Percentiles rank a stretch among this genome's conserved stretches.
phyloP scores from a whole-genome alignment of 2,113 vertebrate genomes.

The Gadus chalcogrammus region DNA sequence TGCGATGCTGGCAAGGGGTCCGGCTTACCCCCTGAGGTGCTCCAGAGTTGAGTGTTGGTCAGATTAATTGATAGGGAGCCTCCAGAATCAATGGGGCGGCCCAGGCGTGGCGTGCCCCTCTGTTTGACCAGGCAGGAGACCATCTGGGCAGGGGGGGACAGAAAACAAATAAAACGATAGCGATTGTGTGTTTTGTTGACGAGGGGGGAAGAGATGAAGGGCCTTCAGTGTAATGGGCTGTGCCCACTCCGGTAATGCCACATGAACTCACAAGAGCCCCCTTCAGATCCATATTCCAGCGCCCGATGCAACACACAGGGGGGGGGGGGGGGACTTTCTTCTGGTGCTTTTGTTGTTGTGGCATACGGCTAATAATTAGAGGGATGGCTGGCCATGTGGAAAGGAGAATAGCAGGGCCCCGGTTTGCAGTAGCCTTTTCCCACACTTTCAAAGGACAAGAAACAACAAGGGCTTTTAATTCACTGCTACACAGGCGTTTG shows the following conservation, averaged over 20 bases:
- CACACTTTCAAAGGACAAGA: no score
- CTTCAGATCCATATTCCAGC: constrained; percentile 52
- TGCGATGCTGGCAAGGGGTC: no score
- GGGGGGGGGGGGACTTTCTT: constrained; percentile 33
- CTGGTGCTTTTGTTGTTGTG: constrained; percentile 14
- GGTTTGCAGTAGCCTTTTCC: neutral
- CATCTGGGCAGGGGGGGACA: constrained; percentile 26
- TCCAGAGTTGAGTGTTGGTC: constrained; percentile 59
- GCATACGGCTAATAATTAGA: constrained; percentile 28
- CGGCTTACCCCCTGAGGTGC: constrained; percentile 7
- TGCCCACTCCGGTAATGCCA: constrained; percentile 59
- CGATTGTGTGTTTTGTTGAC: constrained; percentile 22
- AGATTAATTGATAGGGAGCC: constrained; percentile 69
- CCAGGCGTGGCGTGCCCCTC: constrained; percentile 60
- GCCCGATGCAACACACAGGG: constrained; percentile 41
- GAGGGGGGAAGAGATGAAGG: constrained; percentile 44
- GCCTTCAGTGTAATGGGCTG: constrained; percentile 66
- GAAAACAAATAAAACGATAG: no score
- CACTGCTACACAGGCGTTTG: no score
- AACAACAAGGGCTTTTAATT: no score
- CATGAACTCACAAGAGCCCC: constrained; percentile 63
- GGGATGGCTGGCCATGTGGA: neutral
- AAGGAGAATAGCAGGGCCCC: constrained; percentile 13
- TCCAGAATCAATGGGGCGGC: constrained; percentile 65
- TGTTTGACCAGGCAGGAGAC: constrained; percentile 59